phyloP scores from a whole-genome alignment of 2,797 vertebrate genomes.

The Spatula versicolor region DNA sequence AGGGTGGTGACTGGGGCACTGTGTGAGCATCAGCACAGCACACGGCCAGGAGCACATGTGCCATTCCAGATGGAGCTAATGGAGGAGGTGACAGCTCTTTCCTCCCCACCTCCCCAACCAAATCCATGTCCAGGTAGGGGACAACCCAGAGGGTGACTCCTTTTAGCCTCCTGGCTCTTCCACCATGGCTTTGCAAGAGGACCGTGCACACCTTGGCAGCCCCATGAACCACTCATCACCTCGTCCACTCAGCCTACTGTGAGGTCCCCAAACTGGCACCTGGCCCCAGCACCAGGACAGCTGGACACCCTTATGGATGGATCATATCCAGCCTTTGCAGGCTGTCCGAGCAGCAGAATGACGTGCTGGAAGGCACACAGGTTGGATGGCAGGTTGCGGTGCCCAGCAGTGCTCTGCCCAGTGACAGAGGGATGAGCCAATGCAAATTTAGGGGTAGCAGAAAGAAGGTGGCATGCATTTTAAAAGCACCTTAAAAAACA shows the following conservation, averaged over 20 bases:
- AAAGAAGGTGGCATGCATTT: neutral
- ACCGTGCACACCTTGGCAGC: fast-evolving
- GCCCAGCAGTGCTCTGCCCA: neutral
- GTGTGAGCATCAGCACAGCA: neutral
- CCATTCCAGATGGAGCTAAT: neutral
- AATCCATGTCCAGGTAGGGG: neutral
- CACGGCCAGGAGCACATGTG: fast-evolving
- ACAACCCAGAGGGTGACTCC: neutral
- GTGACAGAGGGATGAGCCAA: neutral
- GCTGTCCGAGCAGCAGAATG: neutral
- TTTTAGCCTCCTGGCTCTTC: neutral
- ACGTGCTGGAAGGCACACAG: fast-evolving
- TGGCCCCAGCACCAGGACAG: neutral
- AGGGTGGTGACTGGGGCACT: conserved; percentile 19
- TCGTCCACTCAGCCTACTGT: neutral
- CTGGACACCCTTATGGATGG: neutral
- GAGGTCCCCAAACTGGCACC: neutral
- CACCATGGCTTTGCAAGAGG: neutral
- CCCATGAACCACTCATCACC: fast-evolving
- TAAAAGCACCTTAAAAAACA: neutral
- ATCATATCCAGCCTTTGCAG: neutral
- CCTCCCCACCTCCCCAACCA: neutral
- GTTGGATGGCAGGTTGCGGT: neutral
- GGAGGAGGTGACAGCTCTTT: neutral
- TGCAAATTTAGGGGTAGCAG: neutral